Base-by-base conservation (phyloP, 2,888 invertebrate genomes). In the Dioctria rufipes region DNA sequence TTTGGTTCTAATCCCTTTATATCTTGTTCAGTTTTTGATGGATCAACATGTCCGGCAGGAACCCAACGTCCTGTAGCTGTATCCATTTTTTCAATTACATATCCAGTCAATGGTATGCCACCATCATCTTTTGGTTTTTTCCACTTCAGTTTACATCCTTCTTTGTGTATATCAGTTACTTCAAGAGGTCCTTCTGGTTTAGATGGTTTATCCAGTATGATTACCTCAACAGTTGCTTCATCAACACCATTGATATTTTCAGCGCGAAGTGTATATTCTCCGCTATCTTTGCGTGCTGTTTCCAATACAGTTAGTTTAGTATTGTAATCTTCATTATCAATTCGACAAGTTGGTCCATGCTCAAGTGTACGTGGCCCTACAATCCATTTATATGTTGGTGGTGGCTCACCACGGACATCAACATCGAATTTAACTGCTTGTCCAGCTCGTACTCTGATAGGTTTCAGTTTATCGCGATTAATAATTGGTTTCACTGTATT, bases 111-210 rank as follows among this genome's bases (percentile, higher is more conserved):
- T 4, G 98, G 98, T 63, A 96, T 89, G 9, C 98, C 98, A 51
- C 98, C 98, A 84, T 98, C 98, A 89, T 98, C 98, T 88, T 96
- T 96, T 0, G 98, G 98, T 86, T 96, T 96, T 84, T 95, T 94
- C 98, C 98, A 98, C 85, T 95, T 93, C 9, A 98, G 91, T 86
- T 96, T 97, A 87, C 97, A 98, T 78, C 97, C 96, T 88, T 98
- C 97, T 82, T 96, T 96, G 89, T 96, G 97, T 0, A 98, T 92
- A 87, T 98, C 97, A 0, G 92, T 92, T 0, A 97, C 96, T 86
- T 97, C 97, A 0, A 98, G 90, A 0, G 98, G 98, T 61, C 98
- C 98, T 88, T 96, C 95, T 0, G 89, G 89, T 78, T 86, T 89
- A 0, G 85, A 82, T 46, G 89, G 89, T 87, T 89, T 90, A 92